Base-by-base conservation (phyloP, 2,888 invertebrate species). In the Agrotis puta region DNA sequence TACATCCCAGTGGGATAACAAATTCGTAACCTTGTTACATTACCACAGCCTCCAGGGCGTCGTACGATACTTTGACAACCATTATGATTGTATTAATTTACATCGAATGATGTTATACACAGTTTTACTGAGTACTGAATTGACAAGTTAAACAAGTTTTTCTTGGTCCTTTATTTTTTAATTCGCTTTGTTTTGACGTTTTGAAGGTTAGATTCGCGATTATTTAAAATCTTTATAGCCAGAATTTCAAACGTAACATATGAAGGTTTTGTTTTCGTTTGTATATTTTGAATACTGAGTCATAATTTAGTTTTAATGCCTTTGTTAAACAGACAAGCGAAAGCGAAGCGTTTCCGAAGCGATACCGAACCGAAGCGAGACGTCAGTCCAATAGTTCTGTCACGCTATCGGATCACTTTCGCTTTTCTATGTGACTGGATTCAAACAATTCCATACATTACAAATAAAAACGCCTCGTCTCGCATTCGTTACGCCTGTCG, bases 11-110 rank as follows among this genome's bases (percentile, higher is more conserved):
- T 82, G 85, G 88, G 79, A 86, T 88, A 84, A 90, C 89, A 89
- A 90, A 90, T 88, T 90, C 83, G 85, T 86, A 86, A 87, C 83
- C 85, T 88, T 80, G 85, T 86, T 87, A 88, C 88, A 86, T 82
- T 83, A 80, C 74, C 78, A 45, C 79, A 76, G 73, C 82, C 87
- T 85, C 86, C 64, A 72, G 84, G 84, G 87, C 79, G 77, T 83
- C 80, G 87, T 87, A 81, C 83, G 85, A 88, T 88, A 85, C 85
- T 85, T 84, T 87, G 87, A 87, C 88, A 88, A 85, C 85, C 88
- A 87, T 87, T 87, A 89, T 82, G 81, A 86, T 86, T 85, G 85
- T 84, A 85, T 83, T 88, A 87, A 86, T 87, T 85, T 83, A 80
- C 81, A 82, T 80, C 70, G 82, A 77, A 83, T 83, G 71, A 71